Conservation (phyloP, 2,797 vertebrate genomes). For the Emys orbicularis region DNA sequence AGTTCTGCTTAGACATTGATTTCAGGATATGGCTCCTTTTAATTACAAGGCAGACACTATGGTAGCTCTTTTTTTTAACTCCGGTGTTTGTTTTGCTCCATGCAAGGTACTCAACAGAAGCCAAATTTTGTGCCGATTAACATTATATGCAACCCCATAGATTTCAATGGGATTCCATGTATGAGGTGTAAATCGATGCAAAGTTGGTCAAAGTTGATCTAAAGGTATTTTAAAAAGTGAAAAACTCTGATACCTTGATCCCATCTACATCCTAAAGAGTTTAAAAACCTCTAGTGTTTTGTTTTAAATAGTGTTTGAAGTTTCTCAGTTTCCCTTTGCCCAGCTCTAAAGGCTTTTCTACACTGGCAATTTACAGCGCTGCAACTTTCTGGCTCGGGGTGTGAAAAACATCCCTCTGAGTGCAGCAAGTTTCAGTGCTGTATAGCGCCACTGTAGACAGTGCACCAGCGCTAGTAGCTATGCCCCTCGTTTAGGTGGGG, state of each 20-base stretch:
- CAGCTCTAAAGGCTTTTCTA: background rate
- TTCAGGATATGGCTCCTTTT: background rate
- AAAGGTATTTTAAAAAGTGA: background rate
- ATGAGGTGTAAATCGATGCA: background rate
- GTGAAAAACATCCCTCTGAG: no score
- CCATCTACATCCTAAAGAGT: background rate
- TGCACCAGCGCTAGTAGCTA: no score
- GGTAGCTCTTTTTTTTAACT: background rate
- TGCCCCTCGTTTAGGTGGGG: no score
- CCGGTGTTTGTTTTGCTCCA: background rate
- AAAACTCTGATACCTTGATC: background rate
- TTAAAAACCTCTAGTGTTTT: background rate
- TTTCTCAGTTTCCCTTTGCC: background rate
- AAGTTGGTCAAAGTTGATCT: conserved; percentile 10
- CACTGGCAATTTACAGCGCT: no score
- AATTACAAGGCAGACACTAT: background rate
- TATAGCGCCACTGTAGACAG: no score
- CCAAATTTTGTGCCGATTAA: background rate
- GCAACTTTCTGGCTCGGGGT: no score
- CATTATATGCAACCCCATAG: background rate
- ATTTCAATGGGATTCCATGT: background rate
- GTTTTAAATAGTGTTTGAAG: background rate
- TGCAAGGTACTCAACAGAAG: background rate
- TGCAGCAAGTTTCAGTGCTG: no score
- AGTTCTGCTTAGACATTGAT: background rate